Evolutionary conservation across 2,888 invertebrate species (phyloP), one percentile per base, ranked within the genome.

Genomic region (Dryococelus australis): DNA sequence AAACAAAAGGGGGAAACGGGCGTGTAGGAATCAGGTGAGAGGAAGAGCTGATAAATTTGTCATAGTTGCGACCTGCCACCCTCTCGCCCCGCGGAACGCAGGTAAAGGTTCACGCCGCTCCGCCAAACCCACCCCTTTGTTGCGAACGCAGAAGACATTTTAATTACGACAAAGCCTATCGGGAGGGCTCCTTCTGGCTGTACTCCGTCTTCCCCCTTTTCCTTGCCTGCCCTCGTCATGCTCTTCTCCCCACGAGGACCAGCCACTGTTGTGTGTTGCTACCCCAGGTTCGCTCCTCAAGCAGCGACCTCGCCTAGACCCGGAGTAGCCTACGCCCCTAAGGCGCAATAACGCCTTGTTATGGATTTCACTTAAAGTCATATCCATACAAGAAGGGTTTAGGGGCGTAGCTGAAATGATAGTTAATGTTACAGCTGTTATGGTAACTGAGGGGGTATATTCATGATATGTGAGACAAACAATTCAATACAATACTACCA

Each of bases 91-190:
- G 20, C 20, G 2, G 35, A 35, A 35, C 35, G 35, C 35, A 35
- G 24, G 65, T 65, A n/a, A 65, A 65, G 65, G 80, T 78, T 85
- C 85, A 86, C 81, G 87, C 78, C 27, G 88, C 87, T 87, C 87
- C 86, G 10, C 85, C 87, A 27, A 35, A 85, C 47, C 53, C 87
- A 16, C 8, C 47, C 24, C 43, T 83, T 83, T 83, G 83, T 83
- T 83, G 43, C 83, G 43, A 83, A 65, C 65, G 83, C 24, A 84
- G 86, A 84, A 88, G 87, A 88, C 88, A 87, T 88, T 88, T 88
- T 88, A 87, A 88, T 88, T 88, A 88, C 88, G 86, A 84, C 86
- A 53, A 86, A 86, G 86, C 86, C 86, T 86, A 47, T 27, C 43
- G 27, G 43, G 78, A 79, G 85, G 65, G 27, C 78, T 86, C 53